Base-by-base conservation (phyloP, 1,140 invertebrate genomes). In the Leptonema lineaticorne region DNA sequence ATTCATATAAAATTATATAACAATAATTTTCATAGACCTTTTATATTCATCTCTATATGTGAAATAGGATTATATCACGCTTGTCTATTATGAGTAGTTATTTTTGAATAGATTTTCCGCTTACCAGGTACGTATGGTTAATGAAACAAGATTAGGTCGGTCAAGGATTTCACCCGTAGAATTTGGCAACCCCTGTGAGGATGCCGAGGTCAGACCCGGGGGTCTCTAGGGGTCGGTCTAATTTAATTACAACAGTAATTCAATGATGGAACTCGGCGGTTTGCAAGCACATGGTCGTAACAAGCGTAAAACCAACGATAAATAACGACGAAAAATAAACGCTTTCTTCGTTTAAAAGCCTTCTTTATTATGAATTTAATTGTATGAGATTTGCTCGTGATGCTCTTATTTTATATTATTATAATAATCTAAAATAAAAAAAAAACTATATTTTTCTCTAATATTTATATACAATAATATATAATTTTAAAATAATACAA, bases 211-310 rank as follows among this genome's bases (percentile, higher is more conserved):
- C n/a, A 20, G 50, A 4, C 50, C 24, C 9, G 22, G 22, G 27
- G 50, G 24, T 24, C 50, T 24, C 20, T 1, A 8, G 24, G 16
- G 57, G 16, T 9, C 57, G n/a, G 28, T 9, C 57, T 37, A 29
- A 59, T 59, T 59, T 59, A 59, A 59, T 59, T 59, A 59, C 28
- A 29, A 16, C 28, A 9, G 24, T 59, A 59, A 59, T 59, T 59
- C 57, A 59, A 59, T 59, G 57, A 59, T 33, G 57, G 57, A 59
- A 59, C 30, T 59, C 57, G 28, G 50, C 22, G 50, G 50, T 53
- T 24, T 53, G 27, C 50, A 20, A 53, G 50, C 50, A 53, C 37
- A 26, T 24, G 22, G 37, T 20, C 50, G 50, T 14, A 41, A 41
- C 37, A 16, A 2, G 11, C 9, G 2, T 14, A 41, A 41, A 14